Conservation (phyloP, 2,113 vertebrate genomes). For the Cheirogaleus medius region DNA sequence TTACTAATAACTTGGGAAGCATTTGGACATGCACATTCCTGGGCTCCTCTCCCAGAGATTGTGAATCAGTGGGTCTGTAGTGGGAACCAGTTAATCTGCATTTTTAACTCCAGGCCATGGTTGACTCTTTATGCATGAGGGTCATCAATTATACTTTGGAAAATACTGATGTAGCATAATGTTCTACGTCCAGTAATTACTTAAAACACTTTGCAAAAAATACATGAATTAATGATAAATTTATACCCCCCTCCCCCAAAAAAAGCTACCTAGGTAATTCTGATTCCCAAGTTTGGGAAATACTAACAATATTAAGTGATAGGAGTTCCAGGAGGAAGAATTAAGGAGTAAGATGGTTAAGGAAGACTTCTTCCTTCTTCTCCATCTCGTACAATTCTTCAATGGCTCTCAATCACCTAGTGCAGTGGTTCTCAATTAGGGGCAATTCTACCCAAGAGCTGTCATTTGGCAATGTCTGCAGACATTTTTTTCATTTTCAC, state of each 20-base stretch:
- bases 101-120: neutral
- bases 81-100: neutral
- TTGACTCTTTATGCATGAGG: neutral
- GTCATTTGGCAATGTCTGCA: neutral
- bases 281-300: constrained; percentile 15
- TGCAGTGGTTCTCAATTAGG: neutral
- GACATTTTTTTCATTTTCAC: neutral
- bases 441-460: neutral
- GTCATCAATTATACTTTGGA: neutral
- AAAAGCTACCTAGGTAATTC: neutral
- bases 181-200: neutral
- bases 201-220: neutral
- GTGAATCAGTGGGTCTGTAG: neutral
- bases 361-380: neutral
- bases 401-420: neutral
- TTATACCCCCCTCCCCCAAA: neutral
- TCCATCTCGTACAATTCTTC: neutral
- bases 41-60: neutral
- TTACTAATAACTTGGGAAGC: neutral
- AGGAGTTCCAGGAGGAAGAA: neutral
- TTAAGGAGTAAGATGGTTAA: neutral
- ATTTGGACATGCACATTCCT: neutral
- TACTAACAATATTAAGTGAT: neutral
- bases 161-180: neutral
- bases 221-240: neutral